A percentile compares a stretch with the other conserved stretches of the same genome.
Conservation (phyloP, 1,140 invertebrate genomes). For the Drosophila suzukii region DNA sequence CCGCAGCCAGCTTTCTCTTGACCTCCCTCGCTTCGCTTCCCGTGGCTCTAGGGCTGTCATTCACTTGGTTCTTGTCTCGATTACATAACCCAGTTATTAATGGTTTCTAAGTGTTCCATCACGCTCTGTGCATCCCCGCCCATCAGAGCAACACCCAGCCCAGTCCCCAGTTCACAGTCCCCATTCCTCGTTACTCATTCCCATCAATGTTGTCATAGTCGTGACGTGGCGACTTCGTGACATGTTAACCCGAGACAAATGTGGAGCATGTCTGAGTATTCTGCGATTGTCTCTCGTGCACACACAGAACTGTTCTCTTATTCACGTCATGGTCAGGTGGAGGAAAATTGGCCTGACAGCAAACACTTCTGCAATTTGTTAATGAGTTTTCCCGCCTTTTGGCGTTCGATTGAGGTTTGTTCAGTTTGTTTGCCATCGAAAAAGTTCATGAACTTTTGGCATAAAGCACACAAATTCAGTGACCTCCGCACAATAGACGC, state of each 20-base stretch:
- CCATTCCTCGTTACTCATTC: background rate
- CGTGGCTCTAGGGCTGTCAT: conserved; percentile 6
- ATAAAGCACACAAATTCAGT: conserved; percentile 52
- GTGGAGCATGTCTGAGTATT: conserved; percentile 50
- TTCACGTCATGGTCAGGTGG: conserved; percentile 69
- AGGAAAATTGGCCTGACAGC: conserved; percentile 40
- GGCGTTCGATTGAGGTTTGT: conserved; percentile 21
- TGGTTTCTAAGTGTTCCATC: conserved; percentile 63
- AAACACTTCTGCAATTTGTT: conserved; percentile 67
- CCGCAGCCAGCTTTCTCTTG: conserved; percentile 36
- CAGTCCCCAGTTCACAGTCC: background rate
- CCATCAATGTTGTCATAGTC: conserved; percentile 45
- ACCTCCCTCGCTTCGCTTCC: conserved; percentile 12
- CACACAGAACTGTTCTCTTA: conserved; percentile 16
- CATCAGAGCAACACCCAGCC: background rate
- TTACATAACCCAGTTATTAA: conserved; percentile 81
- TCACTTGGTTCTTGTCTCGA: conserved; percentile 54
- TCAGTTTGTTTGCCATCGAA: conserved; percentile 6
- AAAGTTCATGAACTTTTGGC: conserved; percentile 72
- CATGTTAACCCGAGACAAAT: conserved; percentile 67
- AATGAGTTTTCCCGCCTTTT: conserved; percentile 62
- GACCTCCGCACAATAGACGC: conserved; percentile 70
- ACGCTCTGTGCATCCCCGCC: conserved; percentile 22
- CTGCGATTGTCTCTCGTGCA: conserved; percentile 19
- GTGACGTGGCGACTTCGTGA: conserved; percentile 76